Evolutionary conservation across 2,888 invertebrate species (phyloP), one percentile per base, ranked within the genome.

Genomic region (Balanococcus diminutus): DNA sequence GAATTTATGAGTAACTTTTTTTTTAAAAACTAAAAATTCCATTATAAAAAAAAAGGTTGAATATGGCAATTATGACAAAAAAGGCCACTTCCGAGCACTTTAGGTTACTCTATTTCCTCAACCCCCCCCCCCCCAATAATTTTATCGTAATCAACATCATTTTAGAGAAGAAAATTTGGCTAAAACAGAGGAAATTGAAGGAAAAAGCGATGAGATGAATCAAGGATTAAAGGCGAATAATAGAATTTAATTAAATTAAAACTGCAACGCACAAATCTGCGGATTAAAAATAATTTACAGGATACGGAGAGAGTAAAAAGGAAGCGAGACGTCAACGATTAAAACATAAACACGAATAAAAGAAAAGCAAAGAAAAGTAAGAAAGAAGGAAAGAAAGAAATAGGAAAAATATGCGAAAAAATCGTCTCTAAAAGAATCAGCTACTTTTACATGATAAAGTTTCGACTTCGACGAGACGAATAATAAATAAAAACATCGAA

Each of bases 211-310:
- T 11, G 14, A 28, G 67, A 67, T 9, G 14, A 16, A 46, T 67
- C 67, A 67, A 67, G 67, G 67, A 67, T 11, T 14, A 28, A 28
- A 67, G 28, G 28, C 28, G 9, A 56, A 22, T 19, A 56, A 56
- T 56, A 28, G 11, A 67, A 16, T 67, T 61, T 67, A 67, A 67
- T 67, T 56, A 56, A 28, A 67, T 67, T 67, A 67, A 67, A 67
- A 67, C 14, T 1, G 28, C 28, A 28, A 67, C 28, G 67, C 67
- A 67, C 67, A 67, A n/a, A 28, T 67, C 67, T 28, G 67, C 67
- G 28, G 67, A 28, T 67, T 67, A 67, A 67, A 67, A 67, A 67
- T 67, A 67, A 67, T 67, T 67, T 67, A 67, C 67, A 67, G 67
- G 67, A 67, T 67, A 67, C 67, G 67, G 28, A 67, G 6, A 67